Evolutionary conservation across 2,113 vertebrate species (phyloP), one percentile per base, ranked within the genome.

Genomic region (Hemiprocne comata): DNA sequence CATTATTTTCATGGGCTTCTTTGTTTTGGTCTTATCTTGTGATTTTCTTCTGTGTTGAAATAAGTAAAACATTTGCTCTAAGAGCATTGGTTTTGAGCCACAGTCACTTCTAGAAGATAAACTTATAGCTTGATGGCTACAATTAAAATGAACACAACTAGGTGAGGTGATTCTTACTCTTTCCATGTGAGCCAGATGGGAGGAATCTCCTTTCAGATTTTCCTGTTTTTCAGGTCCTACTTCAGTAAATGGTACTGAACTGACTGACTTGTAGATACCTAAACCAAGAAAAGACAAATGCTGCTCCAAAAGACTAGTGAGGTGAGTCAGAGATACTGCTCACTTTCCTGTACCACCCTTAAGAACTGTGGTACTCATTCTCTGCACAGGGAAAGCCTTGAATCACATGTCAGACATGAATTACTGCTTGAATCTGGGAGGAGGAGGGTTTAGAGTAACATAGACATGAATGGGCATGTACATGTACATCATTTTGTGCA

Each of bases 341-440:
- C 12, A 15, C 19, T 62, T 84, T 31, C 21, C 42, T 29, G 7
- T 12, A n/a, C n/a, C n/a, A n/a, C n/a, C n/a, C n/a, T n/a, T n/a
- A n/a, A n/a, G n/a, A n/a, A n/a, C n/a, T n/a, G n/a, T 9, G n/a
- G 34, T 51, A 1, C 3, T 64, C 4, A 31, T 62, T 87, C 50
- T 31, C 23, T 66, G 13, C 17, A 21, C 7, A 23, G 9, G 15
- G 23, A 57, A 46, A 46, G 44, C 44, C 19, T 46, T 16, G 44
- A 73, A 42, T 34, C 2, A 0, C 0, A 0, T 4, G 17, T 23
- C 19, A 74, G 33, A 21, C 34, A 23, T 6, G 2, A 82, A 67
- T 58, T 40, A 34, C 7, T n/a, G 13, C 31, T 67, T 40, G 48
- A 62, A 38, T 64, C 11, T 17, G 14, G 16, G 33, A 65, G 5